Base-by-base conservation (phyloP, 2,888 invertebrate genomes). In the Gastracanthus pulcherrimus region DNA sequence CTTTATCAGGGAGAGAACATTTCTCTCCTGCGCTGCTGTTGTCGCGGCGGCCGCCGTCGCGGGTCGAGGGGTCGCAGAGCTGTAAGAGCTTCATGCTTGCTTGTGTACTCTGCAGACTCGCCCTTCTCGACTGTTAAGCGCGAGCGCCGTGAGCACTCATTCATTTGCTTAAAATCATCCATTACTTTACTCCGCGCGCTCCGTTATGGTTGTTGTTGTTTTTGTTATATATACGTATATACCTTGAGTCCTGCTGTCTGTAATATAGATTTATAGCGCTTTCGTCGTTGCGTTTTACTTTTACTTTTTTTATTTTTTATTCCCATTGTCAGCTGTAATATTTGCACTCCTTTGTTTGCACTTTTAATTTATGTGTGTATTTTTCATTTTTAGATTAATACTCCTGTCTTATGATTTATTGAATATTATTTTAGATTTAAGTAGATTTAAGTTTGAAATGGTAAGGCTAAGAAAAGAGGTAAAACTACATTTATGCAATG, bases 91-190 rank as follows among this genome's bases (percentile, higher is more conserved):
- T n/a, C n/a, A n/a, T n/a, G n/a, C n/a, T n/a, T n/a, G 55, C 55
- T 55, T 55, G 55, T 34, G 34, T 34, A 48, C 19, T n/a, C n/a
- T n/a, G n/a, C n/a, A n/a, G n/a, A 16, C 58, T 71, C 38, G 23
- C 36, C 19, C 55, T 29, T 16, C 29, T 29, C 38, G 26, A 16
- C 45, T n/a, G n/a, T n/a, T n/a, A n/a, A n/a, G n/a, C n/a, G n/a
- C n/a, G n/a, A 19, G 26, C 13, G 11, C 11, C 66, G 11, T 23
- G 4, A 11, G 34, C 69, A 23, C 34, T 38, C 48, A 29, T 55
- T 71, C 51, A 64, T 78, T 64, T 51, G 31, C 51, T 71, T 71
- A 64, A 16, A 77, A 64, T 78, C 77, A 71, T 78, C 51, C 77
- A 64, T 79, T 58, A 67, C 67, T 79, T 45, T 23, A 31, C 3